These are phyloP conservation scores for Microcebus lehilahytsara DNA, from an alignment of 2,113 vertebrate species.

Conservation along the genomic window DNA sequence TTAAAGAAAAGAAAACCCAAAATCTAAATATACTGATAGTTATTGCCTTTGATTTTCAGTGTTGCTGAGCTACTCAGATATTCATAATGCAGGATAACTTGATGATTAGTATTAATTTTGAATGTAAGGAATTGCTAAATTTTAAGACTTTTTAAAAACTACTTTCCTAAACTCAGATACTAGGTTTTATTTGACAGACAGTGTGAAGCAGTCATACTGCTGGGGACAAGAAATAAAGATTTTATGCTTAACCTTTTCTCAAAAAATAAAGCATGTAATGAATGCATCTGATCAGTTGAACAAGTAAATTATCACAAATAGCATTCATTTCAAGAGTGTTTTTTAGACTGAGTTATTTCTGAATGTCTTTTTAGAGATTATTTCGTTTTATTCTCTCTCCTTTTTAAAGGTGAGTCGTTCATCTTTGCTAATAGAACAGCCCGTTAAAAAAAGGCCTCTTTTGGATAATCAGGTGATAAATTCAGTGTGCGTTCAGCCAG, in stretches of 20 bases:
- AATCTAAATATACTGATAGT: not conserved
- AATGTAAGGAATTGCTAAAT: not conserved
- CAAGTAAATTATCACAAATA: not conserved
- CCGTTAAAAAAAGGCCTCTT: slow-evolving; percentile 87
- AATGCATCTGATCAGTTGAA: not conserved
- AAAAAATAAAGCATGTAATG: not conserved
- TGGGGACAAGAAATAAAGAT: not conserved
- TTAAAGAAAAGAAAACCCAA: not conserved
- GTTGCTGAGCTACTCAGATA: not conserved
- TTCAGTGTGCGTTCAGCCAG: slow-evolving; percentile 87
- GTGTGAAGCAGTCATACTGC: not conserved
- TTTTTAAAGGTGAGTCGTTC: slow-evolving; percentile 89
- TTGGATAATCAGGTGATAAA: slow-evolving; percentile 88
- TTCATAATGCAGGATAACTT: not conserved
- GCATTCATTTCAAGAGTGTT: slow-evolving; percentile 20
- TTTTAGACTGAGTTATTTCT: slow-evolving; percentile 28
- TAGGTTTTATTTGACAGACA: not conserved
- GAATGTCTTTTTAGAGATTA: slow-evolving; percentile 53
- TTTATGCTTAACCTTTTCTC: not conserved
- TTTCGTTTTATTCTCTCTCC: slow-evolving; percentile 49
- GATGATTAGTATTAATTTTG: not conserved
- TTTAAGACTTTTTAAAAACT: not conserved
- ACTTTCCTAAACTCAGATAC: not conserved
- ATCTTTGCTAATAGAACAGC: slow-evolving; percentile 88
- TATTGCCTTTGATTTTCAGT: not conserved